Percentiles rank a stretch among this genome's conserved stretches.
Evolutionary conservation across 1,140 invertebrate species (phyloP).

Genomic region (Megalopta genalis): DNA sequence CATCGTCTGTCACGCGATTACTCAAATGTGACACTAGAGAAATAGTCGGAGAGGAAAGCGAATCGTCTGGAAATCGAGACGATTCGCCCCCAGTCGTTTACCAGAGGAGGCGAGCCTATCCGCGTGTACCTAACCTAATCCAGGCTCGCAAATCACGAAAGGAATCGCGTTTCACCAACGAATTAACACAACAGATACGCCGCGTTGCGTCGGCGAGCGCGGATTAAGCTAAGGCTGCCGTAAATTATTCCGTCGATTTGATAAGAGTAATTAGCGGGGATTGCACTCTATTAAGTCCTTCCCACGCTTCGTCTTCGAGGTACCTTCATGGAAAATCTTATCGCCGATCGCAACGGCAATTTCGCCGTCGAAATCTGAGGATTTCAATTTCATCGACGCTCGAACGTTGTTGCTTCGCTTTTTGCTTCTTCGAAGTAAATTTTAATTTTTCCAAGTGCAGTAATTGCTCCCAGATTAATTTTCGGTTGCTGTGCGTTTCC

Average conservation of each 20-base stretch:
- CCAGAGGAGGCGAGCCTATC: not conserved
- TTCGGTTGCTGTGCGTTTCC: too few species aligned
- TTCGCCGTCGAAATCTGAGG: too few species aligned
- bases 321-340: too few species aligned
- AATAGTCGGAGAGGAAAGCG: not conserved
- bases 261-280: conserved; percentile 34
- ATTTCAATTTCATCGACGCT: too few species aligned
- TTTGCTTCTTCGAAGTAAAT: too few species aligned
- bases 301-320: too few species aligned
- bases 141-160: conserved; percentile 21
- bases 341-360: too few species aligned
- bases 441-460: too few species aligned
- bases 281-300: conserved; percentile 16
- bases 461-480: too few species aligned
- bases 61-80: not conserved
- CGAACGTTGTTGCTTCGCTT: too few species aligned
- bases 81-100: not conserved
- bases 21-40: not conserved
- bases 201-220: not conserved
- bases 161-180: not conserved
- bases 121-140: not conserved
- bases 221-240: conserved; percentile 34
- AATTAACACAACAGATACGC: not conserved
- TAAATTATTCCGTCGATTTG: conserved; percentile 36
- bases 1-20: not conserved